Conservation (phyloP, 2,888 invertebrate genomes). For the Mesorhabditis spiculigera region DNA sequence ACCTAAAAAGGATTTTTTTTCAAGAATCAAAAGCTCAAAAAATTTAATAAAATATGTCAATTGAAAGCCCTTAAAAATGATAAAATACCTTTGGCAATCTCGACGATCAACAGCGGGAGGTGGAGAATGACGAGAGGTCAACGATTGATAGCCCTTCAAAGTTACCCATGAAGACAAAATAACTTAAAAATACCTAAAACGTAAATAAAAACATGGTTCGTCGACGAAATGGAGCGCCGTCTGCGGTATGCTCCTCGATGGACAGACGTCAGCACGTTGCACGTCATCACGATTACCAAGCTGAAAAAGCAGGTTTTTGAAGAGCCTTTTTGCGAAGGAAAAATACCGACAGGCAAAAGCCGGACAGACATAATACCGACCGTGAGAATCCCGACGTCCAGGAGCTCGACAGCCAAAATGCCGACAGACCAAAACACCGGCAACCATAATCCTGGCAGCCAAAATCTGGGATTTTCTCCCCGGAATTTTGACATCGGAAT, state of each 20-base stretch:
- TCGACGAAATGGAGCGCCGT: constrained; percentile 25
- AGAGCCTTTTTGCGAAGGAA: no score
- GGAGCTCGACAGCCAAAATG: no score
- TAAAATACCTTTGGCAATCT: constrained; percentile 43
- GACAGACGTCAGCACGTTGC: constrained; percentile 49
- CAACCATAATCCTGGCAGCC: no score
- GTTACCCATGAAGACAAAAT: no score
- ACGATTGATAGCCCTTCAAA: constrained; percentile 53
- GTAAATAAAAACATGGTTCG: constrained; percentile 55
- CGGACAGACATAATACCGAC: no score
- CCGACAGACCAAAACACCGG: no score
- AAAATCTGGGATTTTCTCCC: no score
- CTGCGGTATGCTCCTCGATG: constrained; percentile 24
- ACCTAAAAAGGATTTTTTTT: constrained; percentile 26
- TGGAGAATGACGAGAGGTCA: constrained; percentile 54
- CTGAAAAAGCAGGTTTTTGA: no score
- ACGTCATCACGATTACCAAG: constrained; percentile 53
- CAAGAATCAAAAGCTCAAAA: background rate
- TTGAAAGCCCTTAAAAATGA: no score
- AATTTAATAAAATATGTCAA: background rate
- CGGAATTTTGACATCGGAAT: no score
- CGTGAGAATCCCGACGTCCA: no score
- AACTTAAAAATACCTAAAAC: constrained; percentile 40
- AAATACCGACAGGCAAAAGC: no score
- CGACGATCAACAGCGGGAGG: constrained; percentile 52